Base-by-base conservation (phyloP, 2,113 vertebrate genomes). In the Hiodon alosoides region DNA sequence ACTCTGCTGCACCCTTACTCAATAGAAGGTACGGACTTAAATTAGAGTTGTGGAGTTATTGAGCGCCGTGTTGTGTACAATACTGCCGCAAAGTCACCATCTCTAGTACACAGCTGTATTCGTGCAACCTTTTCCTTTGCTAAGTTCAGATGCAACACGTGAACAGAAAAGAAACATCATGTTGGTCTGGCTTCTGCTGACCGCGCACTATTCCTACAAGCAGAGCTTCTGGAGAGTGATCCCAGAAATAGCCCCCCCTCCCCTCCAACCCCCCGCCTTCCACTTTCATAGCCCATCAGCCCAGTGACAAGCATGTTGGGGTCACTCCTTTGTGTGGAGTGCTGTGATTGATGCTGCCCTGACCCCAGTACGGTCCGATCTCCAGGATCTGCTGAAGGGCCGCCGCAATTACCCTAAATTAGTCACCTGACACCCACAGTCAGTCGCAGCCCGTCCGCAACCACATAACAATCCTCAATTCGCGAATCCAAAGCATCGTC, bases 371-470 rank as follows among this genome's bases (percentile, higher is more conserved):
- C 78, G 76, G 69, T 47, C 69, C 17, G 61, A 68, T 70, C 73
- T 66, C 77, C 55, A 80, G 75, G 76, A 9, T 59, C 46, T 66
- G 67, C 62, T 17, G 58, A 79, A 85, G 82, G 61, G 73, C 73
- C 87, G 86, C 85, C 84, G 88, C 92, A 95, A 94, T 95, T 95
- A 95, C 91, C 85, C 86, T 76, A 77, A 86, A 92, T 92, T 90
- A 91, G 84, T 92, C 90, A 84, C 65, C 90, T 89, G 50, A 85
- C 83, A 77, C 84, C 87, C 79, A 75, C 79, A 79, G 78, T 83
- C 83, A 80, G 78, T 83, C 84, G 31, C 31, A 31, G 31, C 52
- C 71, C 76, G 76, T 71, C 74, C 60, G 59, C 76, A 71, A 31
- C 68, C 75, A 71, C 68, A 65, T 13, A 31, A 31, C 17, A 65